Evolutionary conservation across 37 sponge, comb jelly and placozoan species (phyloP).

Genomic region (Aplysina aerophoba): DNA sequence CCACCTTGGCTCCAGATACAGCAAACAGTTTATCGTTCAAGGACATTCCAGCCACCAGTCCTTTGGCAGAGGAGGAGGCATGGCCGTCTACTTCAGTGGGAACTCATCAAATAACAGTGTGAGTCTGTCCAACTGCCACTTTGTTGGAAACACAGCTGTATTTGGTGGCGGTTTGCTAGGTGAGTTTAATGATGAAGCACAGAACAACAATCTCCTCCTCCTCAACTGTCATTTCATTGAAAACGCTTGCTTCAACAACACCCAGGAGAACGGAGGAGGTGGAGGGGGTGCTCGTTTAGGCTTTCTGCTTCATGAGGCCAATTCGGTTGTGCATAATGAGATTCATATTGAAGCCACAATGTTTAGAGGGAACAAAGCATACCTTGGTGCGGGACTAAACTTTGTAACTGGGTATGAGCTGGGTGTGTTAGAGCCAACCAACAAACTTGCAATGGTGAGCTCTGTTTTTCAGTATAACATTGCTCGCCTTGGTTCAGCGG

Average conservation of each 20-base stretch:
- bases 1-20: background rate
- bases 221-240: background rate
- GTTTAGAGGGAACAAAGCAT: background rate
- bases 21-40: background rate
- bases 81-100: slow-evolving; percentile 18
- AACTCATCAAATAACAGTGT: slow-evolving; percentile 6
- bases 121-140: background rate
- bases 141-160: slow-evolving; percentile 5
- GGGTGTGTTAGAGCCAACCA: background rate
- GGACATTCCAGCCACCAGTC: background rate
- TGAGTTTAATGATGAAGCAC: slow-evolving; percentile 23
- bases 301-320: background rate
- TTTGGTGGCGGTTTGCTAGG: slow-evolving; percentile 20
- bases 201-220: background rate
- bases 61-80: slow-evolving; percentile 43
- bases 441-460: background rate
- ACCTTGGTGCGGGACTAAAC: slow-evolving; percentile 8
- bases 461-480: background rate
- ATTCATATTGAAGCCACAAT: background rate
- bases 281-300: slow-evolving; percentile 10
- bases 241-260: background rate
- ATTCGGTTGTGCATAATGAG: background rate
- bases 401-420: background rate
- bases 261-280: background rate
- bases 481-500: slow-evolving; percentile 20